Evolutionary conservation across 2,113 vertebrate species (phyloP).

Genomic region (Ramphastos sulfuratus): DNA sequence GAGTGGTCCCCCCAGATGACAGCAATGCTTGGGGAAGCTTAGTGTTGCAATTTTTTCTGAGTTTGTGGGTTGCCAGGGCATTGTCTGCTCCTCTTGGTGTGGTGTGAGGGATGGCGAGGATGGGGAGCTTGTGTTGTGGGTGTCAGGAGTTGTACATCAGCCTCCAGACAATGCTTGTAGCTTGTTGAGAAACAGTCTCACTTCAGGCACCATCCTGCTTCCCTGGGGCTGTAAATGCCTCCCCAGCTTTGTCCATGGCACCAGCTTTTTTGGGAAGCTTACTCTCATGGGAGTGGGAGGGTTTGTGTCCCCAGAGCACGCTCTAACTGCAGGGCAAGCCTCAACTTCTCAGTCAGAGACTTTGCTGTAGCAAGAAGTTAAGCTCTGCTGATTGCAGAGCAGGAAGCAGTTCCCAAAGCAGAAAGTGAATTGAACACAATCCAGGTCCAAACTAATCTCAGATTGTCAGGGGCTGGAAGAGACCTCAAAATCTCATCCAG

Average conservation of each 20-base stretch:
- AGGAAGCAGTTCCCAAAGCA: not conserved
- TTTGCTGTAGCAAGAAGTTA: not conserved
- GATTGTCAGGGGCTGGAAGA: too few relatives aligned
- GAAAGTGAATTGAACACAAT: not conserved
- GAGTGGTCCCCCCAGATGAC: not conserved
- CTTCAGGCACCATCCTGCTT: not conserved
- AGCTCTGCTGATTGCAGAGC: not conserved
- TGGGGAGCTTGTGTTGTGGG: not conserved
- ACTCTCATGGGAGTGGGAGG: not conserved
- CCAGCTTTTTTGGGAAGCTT: not conserved
- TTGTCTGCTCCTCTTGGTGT: not conserved
- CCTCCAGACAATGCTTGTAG: not conserved
- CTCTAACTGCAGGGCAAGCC: not conserved
- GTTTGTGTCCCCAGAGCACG: not conserved
- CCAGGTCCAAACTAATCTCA: not conserved
- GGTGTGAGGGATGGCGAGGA: not conserved
- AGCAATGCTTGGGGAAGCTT: not conserved
- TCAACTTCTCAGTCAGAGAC: not conserved
- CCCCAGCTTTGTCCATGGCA: not conserved
- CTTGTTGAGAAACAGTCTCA: not conserved
- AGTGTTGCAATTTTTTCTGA: not conserved
- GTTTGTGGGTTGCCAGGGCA: slow-evolving; percentile 1
- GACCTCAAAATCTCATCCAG: too few relatives aligned
- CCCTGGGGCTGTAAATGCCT: not conserved
- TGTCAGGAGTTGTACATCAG: not conserved